Evolutionary conservation across 1,140 invertebrate genomes (phyloP).

Genomic region (Megathymus violae): DNA sequence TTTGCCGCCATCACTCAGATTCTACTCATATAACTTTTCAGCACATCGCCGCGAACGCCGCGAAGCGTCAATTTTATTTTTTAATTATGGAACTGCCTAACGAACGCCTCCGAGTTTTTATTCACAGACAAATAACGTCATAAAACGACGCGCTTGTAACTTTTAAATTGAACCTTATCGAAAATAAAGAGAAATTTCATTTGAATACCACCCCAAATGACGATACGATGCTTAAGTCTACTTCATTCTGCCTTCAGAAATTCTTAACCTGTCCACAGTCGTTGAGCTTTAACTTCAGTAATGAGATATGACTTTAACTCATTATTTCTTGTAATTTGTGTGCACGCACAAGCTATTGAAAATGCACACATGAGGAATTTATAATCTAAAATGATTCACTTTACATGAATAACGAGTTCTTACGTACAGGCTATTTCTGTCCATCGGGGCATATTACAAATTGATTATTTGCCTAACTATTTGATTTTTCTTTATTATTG

Average conservation of each 20-base stretch:
- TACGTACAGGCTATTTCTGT: constrained; percentile 13
- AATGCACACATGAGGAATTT: constrained; percentile 58
- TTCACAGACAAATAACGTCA: constrained; percentile 21
- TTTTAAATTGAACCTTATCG: constrained; percentile 36
- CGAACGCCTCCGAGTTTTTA: constrained; percentile 60
- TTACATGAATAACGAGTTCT: constrained; percentile 26
- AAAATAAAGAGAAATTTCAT: constrained; percentile 19
- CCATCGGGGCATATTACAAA: constrained; percentile 7
- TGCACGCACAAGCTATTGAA: constrained; percentile 42
- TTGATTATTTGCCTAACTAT: constrained; percentile 8
- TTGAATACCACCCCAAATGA: constrained; percentile 10
- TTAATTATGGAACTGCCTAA: constrained; percentile 80
- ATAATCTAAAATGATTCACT: constrained; percentile 39
- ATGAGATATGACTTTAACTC: constrained; percentile 77
- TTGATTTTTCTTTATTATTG: neutral
- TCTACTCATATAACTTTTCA: constrained; percentile 66
- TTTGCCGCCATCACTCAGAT: constrained; percentile 51
- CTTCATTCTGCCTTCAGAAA: constrained; percentile 55
- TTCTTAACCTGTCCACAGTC: constrained; percentile 66
- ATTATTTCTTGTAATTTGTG: constrained; percentile 72
- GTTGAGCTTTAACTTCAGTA: constrained; percentile 74
- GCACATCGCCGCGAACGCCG: constrained; percentile 52
- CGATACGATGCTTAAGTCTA: constrained; percentile 34
- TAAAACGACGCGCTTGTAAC: constrained; percentile 7
- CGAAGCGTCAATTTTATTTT: constrained; percentile 74